Base-by-base conservation (phyloP, 2,113 vertebrate genomes). In the Clarias macrocephalus region DNA sequence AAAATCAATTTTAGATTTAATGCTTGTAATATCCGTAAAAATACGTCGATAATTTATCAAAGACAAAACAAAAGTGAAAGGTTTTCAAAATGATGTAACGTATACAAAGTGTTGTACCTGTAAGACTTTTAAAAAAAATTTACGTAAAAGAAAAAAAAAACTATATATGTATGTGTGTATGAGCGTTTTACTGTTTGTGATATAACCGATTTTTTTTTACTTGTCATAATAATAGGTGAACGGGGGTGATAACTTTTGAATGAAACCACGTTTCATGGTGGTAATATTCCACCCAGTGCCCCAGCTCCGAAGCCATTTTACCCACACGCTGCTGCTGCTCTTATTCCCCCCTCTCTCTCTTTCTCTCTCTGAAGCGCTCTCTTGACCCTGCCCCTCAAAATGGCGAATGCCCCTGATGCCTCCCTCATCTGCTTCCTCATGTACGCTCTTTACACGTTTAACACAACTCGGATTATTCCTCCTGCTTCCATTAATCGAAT, bases 301-400 rank as follows among this genome's bases (percentile, higher is more conserved):
- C 75, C 75, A 11, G 42, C 83, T 73, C 85, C 88, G 91, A 89
- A 89, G 91, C 91, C 91, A 92, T 92, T 91, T 92, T 92, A 88
- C 82, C 90, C 88, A 84, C 89, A 82, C 68, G 84, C 88, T 72
- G 73, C 75, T 85, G 66, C 86, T 80, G n/a, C 42, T 42, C 13
- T 48, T 75, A 28, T 82, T 70, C 65, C 80, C 62, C 77, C 60
- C 48, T 7, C 7, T 48, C 48, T 48, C 48, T 48, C 48, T 48
- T 7, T 7, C 48, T 1, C 48, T 59, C 65, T 57, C 88, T 85
- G 76, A 52, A 88, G 80, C 79, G 86, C 90, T 80, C 72, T 59
- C 75, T 60, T 88, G 88, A 92, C 90, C 87, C 87, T 91, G 91
- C 90, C 91, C 91, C 89, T 90, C 88, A 92, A 92, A 92, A 92